Evolutionary conservation across 2,113 vertebrate genomes (phyloP), one percentile per base, ranked within the genome.

Genomic region (Alectura lathami): DNA sequence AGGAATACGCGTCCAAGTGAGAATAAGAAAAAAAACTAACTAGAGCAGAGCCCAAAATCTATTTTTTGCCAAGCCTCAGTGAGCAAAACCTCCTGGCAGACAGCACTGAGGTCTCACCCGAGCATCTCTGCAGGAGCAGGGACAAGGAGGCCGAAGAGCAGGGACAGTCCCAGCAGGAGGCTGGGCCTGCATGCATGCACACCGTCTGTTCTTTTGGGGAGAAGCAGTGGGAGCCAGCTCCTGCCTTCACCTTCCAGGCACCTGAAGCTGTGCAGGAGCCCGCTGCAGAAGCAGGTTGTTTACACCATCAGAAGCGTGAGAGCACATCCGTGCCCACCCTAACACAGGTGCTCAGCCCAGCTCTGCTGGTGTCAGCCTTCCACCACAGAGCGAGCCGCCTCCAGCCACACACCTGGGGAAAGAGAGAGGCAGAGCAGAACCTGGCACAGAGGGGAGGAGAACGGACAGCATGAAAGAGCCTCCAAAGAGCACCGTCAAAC

Each of bases 181-280:
- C 50, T 36, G 59, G 68, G 56, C 43, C 86, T 62, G 75, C 51
- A 57, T 48, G 48, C 6, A 1, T 36, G 53, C 36, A 40, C 38
- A 32, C 18, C 40, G 36, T 89, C 86, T 45, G 26, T 54, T 83
- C 50, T 67, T 70, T 53, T 80, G 70, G 27, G 8, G 21, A 60
- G 57, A 47, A 24, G 54, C 17, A 16, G 51, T 67, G 47, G 70
- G 57, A 84, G 51, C 54, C 93, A 93, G 73, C n/a, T 86, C 64
- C 56, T 0, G 1, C 70, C 80, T 92, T 66, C 86, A 94, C 72
- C 86, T 38, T 57, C 72, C 89, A 95, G 62, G 66, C 78, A 59
- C 74, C 36, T 89, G 91, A 86, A 54, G n/a, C 77, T 92, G 70
- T 18, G 4, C 89, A 96, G 93, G 64, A 68, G 43, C 11, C 69